Evolutionary conservation across 2,888 invertebrate genomes (phyloP), one percentile per base, ranked within the genome.

Genomic region (Campopleginae sp.): DNA sequence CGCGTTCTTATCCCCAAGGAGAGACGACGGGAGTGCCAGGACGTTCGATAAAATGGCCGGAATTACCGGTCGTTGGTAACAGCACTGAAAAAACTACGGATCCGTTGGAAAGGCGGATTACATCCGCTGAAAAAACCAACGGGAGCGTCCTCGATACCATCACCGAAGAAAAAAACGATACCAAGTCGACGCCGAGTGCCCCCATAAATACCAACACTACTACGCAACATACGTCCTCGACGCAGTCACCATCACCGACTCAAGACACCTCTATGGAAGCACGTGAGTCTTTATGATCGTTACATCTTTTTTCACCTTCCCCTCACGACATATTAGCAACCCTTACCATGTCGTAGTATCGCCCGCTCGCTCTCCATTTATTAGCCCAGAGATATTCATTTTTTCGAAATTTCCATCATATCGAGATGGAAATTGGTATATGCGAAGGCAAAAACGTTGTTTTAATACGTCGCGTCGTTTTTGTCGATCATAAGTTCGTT

Each of bases 181-280:
- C 61, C 42, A 75, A 71, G 75, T 46, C 86, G 63, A 85, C 83
- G 38, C 78, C 75, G 48, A 84, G 86, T 68, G 42, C 74, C 19
- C 81, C 86, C 44, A 68, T 87, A 75, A 86, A 89, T 63, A 72
- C 88, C 63, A 78, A 84, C 38, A 74, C 84, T 68, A 86, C 80
- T 27, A 76, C 88, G 71, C 84, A 86, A 38, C 86, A 85, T 78
- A 86, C 88, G 82, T 86, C 89, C 82, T 86, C 90, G 80, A 90
- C 91, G 88, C 90, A 90, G 86, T 88, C 90, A 87, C 91, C 92
- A 87, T 87, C 92, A 87, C 90, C 91, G 85, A 90, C 91, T 86
- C 91, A 89, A 89, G 90, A 90, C 87, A 91, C 91, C 90, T 91
- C 92, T 92, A 92, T 92, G 92, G 92, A 92, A 92, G 90, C 92